These are phyloP conservation scores for Epinephelus malabaricus DNA, from an alignment of 2,797 vertebrate genomes.

Conservation along the genomic window DNA sequence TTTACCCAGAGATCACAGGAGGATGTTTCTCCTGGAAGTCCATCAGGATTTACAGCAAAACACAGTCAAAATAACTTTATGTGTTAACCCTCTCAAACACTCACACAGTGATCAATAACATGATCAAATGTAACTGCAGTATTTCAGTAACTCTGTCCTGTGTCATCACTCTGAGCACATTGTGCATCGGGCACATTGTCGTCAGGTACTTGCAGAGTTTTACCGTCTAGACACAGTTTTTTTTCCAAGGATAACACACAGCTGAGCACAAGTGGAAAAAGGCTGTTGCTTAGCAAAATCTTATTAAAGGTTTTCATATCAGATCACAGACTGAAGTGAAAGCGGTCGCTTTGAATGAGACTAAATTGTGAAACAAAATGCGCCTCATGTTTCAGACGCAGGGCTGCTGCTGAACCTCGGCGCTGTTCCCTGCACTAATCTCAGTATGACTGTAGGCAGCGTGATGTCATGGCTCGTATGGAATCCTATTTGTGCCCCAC, in stretches of 20 bases:
- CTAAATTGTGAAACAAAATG: constrained; percentile 8
- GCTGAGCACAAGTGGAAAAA: constrained; percentile 21
- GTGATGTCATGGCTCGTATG: too few species aligned
- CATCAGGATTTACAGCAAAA: constrained; percentile 9
- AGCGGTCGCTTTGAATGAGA: constrained; percentile 4
- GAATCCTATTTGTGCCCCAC: too few species aligned
- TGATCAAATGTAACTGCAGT: too few species aligned
- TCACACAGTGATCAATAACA: not conserved
- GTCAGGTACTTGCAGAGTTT: constrained; percentile 28
- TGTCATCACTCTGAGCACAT: constrained; percentile 10
- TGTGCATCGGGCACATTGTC: constrained; percentile 36
- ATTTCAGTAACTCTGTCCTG: not conserved
- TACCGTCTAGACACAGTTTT: constrained; percentile 42
- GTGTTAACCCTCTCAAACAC: not conserved
- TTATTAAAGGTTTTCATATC: constrained; percentile 51
- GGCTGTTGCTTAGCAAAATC: constrained; percentile 39
- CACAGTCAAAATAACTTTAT: not conserved
- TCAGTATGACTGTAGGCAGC: too few species aligned
- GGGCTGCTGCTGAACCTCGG: not conserved
- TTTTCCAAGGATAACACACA: constrained; percentile 52
- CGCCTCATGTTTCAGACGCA: not conserved
- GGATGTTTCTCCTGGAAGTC: not conserved
- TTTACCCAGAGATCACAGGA: constrained; percentile 13
- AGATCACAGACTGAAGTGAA: constrained; percentile 28
- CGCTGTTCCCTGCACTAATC: too few species aligned